Evolutionary conservation across 2,113 vertebrate species (phyloP).

Genomic region (Nerophis ophidion): DNA sequence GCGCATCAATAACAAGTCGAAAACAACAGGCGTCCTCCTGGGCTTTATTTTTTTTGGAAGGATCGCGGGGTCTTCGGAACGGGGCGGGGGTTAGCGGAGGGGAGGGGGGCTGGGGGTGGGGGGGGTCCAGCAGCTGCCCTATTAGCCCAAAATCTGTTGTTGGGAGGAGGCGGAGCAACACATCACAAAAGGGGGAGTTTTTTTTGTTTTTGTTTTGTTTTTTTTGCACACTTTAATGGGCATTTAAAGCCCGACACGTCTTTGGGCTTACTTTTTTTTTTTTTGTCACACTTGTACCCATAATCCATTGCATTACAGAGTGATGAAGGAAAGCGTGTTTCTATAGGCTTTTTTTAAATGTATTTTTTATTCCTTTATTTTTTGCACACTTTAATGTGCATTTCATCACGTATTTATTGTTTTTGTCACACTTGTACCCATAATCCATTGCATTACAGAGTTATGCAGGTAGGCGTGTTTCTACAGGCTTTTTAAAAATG

Average conservation of each 20-base stretch:
- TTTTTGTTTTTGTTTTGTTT: no score
- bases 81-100: conserved; percentile 12
- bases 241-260: conserved; percentile 39
- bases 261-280: conserved; percentile 12
- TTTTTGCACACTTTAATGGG: conserved; percentile 27
- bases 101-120: conserved; percentile 19
- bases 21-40: conserved; percentile 58
- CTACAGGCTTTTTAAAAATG: no score
- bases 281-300: conserved; percentile 33
- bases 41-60: conserved; percentile 42
- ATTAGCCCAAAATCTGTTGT: conserved; percentile 67
- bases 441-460: no score
- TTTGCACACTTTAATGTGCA: no score
- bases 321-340: conserved; percentile 35
- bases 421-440: no score
- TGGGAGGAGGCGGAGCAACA: conserved; percentile 57
- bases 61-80: conserved; percentile 35
- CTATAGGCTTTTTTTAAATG: conserved; percentile 36
- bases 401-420: no score
- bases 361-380: no score
- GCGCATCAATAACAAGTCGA: conserved; percentile 45
- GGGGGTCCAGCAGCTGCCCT: conserved; percentile 66
- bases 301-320: conserved; percentile 27
- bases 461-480: no score
- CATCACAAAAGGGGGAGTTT: conserved; percentile 51